phyloP scores from a whole-genome alignment of 2,888 invertebrate genomes.

The Baronia brevicornis region DNA sequence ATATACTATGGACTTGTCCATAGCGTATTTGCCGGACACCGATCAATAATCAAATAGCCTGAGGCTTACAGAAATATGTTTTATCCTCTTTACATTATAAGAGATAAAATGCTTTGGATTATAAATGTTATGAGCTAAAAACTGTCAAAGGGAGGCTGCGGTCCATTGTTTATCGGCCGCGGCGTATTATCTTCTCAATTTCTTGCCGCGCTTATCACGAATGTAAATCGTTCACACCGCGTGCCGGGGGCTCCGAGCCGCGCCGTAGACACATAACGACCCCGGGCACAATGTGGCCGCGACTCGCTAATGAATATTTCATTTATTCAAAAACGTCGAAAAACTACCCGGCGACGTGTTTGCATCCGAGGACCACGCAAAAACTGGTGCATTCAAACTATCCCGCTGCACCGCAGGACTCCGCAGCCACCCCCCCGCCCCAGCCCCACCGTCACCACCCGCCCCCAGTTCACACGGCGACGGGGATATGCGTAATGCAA shows the following conservation, averaged over 20 bases:
- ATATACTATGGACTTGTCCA: too few relatives aligned
- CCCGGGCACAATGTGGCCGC: constrained; percentile 19
- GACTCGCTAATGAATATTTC: constrained; percentile 49
- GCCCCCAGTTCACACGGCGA: constrained; percentile 20
- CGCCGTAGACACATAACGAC: constrained; percentile 17
- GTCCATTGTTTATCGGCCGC: too few relatives aligned
- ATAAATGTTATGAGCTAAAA: too few relatives aligned
- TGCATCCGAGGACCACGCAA: constrained; percentile 33
- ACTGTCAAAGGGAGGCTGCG: too few relatives aligned
- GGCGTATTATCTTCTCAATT: too few relatives aligned
- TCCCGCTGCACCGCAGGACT: constrained; percentile 29
- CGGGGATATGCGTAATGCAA: constrained; percentile 20
- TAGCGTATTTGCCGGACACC: too few relatives aligned
- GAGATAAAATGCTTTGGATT: too few relatives aligned
- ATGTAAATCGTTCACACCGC: constrained; percentile 12
- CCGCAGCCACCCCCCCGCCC: constrained; percentile 15
- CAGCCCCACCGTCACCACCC: constrained; percentile 5
- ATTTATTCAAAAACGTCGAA: constrained; percentile 51
- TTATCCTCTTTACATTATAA: too few relatives aligned
- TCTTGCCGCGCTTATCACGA: constrained; percentile 6
- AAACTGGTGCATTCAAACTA: constrained; percentile 43
- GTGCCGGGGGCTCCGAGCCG: constrained; percentile 11
- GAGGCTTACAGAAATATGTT: too few relatives aligned
- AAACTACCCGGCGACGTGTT: constrained; percentile 37
- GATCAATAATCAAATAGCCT: too few relatives aligned